Evolutionary conservation across 1,140 invertebrate species (phyloP), one percentile per base, ranked within the genome.

Genomic region (Hypsibius dujardini): DNA sequence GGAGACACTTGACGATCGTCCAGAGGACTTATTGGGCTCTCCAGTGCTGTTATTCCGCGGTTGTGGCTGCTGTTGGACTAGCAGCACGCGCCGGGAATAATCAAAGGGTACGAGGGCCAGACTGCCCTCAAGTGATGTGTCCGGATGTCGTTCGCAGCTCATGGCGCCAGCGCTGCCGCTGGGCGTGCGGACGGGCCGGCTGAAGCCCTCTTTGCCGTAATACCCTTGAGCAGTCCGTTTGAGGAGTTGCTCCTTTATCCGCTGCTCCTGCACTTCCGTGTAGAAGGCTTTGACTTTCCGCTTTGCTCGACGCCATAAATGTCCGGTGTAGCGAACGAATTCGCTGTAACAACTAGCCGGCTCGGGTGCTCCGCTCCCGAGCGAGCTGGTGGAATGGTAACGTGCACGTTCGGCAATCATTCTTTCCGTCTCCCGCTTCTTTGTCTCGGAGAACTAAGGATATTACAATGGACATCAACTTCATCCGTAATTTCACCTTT

Each of bases 371-470:
- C 88, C 90, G 56, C 89, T 92, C 42, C 90, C 89, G 70, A 98
- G 80, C 2, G 95, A 98, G 72, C 90, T 94, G 1, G 88, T 90
- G 0, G 93, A 97, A 73, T 92, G 91, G 78, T 93, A 97, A 12
- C 93, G 84, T 14, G 93, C 90, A 47, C 96, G 81, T 78, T 99
- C 96, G 76, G 92, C 86, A 69, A 92, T 82, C 95, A 99, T 99
- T 72, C 95, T 82, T 79, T 99, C 95, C 87, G 97, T 97, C 81
- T 99, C 96, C 1, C 96, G 85, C 79, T 98, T 96, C 80, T 99
- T 99, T 42, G 96, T 99, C 82, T 98, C 96, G 67, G 92, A 93
- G 82, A 99, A 99, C 81, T 67, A 67, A n/a, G n/a, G n/a, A n/a
- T n/a, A n/a, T n/a, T n/a, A n/a, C n/a, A n/a, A n/a, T n/a, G n/a